Evolutionary conservation across 2,113 vertebrate species (phyloP).

Genomic region (Chiloscyllium plagiosum): DNA sequence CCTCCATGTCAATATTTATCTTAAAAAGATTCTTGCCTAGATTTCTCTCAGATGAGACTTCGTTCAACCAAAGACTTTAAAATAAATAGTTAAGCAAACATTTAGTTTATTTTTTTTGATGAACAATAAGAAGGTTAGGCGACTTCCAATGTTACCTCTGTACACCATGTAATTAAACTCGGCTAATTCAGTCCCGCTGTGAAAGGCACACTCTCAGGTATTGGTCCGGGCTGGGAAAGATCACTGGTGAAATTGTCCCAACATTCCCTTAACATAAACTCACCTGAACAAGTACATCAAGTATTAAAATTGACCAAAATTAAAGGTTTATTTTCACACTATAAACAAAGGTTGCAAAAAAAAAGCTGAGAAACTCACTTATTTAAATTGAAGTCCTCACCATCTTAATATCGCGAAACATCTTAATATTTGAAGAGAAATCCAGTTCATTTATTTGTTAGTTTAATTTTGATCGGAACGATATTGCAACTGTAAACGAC

Average conservation of each 20-base stretch:
- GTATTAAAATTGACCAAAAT: background rate
- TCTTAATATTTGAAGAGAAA: background rate
- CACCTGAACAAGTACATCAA: background rate
- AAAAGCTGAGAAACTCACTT: background rate
- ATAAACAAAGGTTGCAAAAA: background rate
- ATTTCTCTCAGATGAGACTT: constrained; percentile 28
- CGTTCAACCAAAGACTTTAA: background rate
- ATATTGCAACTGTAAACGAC: background rate
- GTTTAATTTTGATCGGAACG: background rate
- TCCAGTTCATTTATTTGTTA: background rate
- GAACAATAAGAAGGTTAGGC: background rate
- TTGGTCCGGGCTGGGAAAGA: background rate
- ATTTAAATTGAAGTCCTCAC: background rate
- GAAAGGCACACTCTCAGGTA: background rate
- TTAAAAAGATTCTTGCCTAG: constrained; percentile 37
- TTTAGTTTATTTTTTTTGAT: background rate
- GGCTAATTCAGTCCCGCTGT: background rate
- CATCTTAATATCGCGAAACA: too few relatives aligned
- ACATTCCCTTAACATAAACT: background rate
- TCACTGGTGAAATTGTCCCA: background rate
- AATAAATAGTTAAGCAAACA: constrained; percentile 15
- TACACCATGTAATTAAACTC: background rate
- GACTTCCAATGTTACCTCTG: background rate
- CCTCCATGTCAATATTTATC: constrained; percentile 39
- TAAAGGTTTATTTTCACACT: background rate